Base-by-base conservation (phyloP, 1,140 invertebrate genomes). In the Solen grandis region DNA sequence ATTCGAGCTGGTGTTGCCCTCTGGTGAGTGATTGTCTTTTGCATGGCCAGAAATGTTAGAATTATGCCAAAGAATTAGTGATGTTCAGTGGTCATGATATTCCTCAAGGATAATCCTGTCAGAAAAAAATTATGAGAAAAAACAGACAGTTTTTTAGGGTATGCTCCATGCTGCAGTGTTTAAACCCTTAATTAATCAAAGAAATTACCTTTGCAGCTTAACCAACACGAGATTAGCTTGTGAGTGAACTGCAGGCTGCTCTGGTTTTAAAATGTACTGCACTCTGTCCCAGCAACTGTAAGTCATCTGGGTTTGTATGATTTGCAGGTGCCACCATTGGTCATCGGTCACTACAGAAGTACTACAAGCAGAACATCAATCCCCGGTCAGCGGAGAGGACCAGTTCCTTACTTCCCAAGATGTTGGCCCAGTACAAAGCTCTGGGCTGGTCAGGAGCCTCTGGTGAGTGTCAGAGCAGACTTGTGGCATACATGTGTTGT, bases 331-430 rank as follows among this genome's bases (percentile, higher is more conserved):
- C 95, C 16, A 94, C 95, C 14, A 95, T 99, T 84, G 98, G 98
- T 0, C 98, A 99, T 92, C 94, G 98, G 73, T 97, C 96, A 2
- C 92, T 99, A 5, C 93, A 96, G 93, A 94, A 95, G 90, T 95
- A 95, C 88, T 95, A 95, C 89, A 93, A 91, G 90, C 93, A 93
- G 86, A 92, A 92, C 72, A 82, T 92, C 19, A 88, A 88, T 19
- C 89, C 87, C 3, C 69, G 86, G 38, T 84, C 82, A 8, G 63
- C 79, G 29, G 82, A 81, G 29, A 69, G 72, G 27, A 87, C 82
- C 25, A 87, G 78, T 66, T 85, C 79, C 8, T 73, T 88, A 5
- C 68, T 92, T 38, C 87, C 88, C 5, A 90, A 88, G 75, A 93
- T 97, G 19, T 90, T 98, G 19, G 94, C 95, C 35, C 95, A 96